phyloP scores from a whole-genome alignment of 2,888 invertebrate genomes.

The Chloroclysta siterata region DNA sequence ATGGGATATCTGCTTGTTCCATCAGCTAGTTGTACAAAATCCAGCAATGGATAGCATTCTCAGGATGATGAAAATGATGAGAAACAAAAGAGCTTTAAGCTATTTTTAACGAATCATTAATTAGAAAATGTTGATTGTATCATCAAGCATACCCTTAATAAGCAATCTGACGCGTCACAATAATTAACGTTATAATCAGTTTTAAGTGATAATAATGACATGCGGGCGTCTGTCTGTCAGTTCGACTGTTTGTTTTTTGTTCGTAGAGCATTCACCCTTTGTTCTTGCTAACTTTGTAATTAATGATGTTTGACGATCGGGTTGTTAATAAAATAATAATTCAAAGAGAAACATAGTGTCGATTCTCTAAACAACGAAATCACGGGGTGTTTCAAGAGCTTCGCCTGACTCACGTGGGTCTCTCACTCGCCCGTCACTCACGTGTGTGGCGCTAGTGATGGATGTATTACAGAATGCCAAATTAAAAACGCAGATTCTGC shows the following conservation, averaged over 20 bases:
- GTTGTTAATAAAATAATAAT: background rate
- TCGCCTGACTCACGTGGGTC: too few species aligned
- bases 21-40: too few species aligned
- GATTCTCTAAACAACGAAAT: too few species aligned
- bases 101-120: slow-evolving; percentile 57
- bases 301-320: background rate
- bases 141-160: slow-evolving; percentile 64
- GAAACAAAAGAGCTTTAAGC: slow-evolving; percentile 66
- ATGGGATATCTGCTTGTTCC: too few species aligned
- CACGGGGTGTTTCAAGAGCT: too few species aligned
- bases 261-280: slow-evolving; percentile 67
- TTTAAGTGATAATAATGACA: slow-evolving; percentile 80
- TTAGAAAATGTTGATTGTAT: slow-evolving; percentile 61
- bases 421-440: too few species aligned
- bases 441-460: too few species aligned
- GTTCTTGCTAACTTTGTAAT: slow-evolving; percentile 47
- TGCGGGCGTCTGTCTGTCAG: slow-evolving; percentile 41
- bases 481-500: too few species aligned
- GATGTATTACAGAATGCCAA: too few species aligned
- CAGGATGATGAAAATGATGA: too few species aligned
- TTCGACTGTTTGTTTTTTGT: slow-evolving; percentile 63
- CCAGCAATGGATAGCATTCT: too few species aligned
- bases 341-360: too few species aligned
- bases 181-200: slow-evolving; percentile 79
- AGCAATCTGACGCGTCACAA: slow-evolving; percentile 77